These are phyloP conservation scores for Bombus pascuorum DNA, from an alignment of 1,140 invertebrate genomes.

Conservation along the genomic window DNA sequence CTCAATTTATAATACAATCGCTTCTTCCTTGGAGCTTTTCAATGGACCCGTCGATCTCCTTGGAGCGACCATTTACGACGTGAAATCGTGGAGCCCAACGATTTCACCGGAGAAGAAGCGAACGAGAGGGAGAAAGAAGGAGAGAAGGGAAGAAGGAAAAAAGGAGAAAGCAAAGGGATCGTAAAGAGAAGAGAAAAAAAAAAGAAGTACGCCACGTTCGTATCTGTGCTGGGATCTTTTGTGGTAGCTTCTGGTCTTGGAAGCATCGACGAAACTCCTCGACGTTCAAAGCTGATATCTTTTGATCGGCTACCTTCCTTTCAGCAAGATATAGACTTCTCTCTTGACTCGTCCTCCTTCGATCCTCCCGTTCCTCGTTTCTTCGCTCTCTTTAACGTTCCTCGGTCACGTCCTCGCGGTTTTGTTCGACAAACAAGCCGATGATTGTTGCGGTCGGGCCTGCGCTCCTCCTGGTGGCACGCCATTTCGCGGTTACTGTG, in stretches of 20 bases:
- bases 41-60: slow-evolving; percentile 46
- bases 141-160: background rate
- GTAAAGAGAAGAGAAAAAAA: background rate
- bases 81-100: slow-evolving; percentile 30
- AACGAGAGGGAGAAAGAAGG: background rate
- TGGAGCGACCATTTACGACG: slow-evolving; percentile 41
- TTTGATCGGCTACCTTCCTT: slow-evolving; percentile 60
- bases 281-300: slow-evolving; percentile 40
- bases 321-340: slow-evolving; percentile 55
- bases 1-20: slow-evolving; percentile 44
- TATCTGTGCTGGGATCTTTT: slow-evolving; percentile 61
- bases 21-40: slow-evolving; percentile 26
- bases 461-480: slow-evolving; percentile 25
- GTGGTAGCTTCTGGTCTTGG: slow-evolving; percentile 54
- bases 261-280: slow-evolving; percentile 16
- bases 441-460: slow-evolving; percentile 57
- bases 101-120: slow-evolving; percentile 2
- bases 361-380: slow-evolving; percentile 37
- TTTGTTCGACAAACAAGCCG: slow-evolving; percentile 74
- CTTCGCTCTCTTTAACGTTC: slow-evolving; percentile 45
- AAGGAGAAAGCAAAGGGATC: background rate
- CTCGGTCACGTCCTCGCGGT: slow-evolving; percentile 59
- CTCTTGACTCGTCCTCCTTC: slow-evolving; percentile 56
- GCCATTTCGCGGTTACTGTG: slow-evolving; percentile 62
- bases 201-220: background rate